Base-by-base conservation (phyloP, 2,797 vertebrate species). In the Eulemur albifrons region DNA sequence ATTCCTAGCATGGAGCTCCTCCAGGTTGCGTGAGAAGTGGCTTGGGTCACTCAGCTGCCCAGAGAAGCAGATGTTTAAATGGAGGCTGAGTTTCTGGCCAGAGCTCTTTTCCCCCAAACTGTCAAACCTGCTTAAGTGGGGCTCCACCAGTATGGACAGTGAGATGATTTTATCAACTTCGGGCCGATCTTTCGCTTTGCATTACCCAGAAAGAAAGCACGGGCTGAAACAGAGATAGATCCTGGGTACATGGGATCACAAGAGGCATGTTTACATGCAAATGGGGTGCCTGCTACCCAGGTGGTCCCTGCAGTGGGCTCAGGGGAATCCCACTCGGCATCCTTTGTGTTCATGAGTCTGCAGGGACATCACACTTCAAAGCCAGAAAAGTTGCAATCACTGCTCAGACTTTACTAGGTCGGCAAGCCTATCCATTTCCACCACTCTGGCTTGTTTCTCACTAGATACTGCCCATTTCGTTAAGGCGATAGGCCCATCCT, bases 181-280 rank as follows among this genome's bases (percentile, higher is more conserved):
- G 7, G 48, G 67, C 48, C 43, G 40, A 52, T 0, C 0, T 13
- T 32, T n/a, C 13, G 10, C 52, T 70, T 30, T 2, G 7, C 25
- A 12, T 21, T 4, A 57, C 43, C 54, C 35, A 38, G 40, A 52
- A 32, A 14, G 14, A 9, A 27, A 30, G 21, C 25, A 59, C 8
- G 32, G 13, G 7, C 38, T 61, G 18, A 63, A 80, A 32, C 23
- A 23, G 73, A 85, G 43, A n/a, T 2, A 32, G 43, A 45, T 45
- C 43, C 72, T 20, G 8, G 1, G 20, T 61, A 25, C 59, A 2
- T 35, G 6, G 21, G 25, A 27, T 43, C 10, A 4, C 0, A 3
- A 50, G 72, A 65, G 67, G 14, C n/a, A 30, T 38, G 8, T 38
- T 67, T 38, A 8, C n/a, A 23, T 21, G 21, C 17, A 45, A 45